Conservation (phyloP, 2,113 vertebrate species). For the Mastomys natalensis region DNA sequence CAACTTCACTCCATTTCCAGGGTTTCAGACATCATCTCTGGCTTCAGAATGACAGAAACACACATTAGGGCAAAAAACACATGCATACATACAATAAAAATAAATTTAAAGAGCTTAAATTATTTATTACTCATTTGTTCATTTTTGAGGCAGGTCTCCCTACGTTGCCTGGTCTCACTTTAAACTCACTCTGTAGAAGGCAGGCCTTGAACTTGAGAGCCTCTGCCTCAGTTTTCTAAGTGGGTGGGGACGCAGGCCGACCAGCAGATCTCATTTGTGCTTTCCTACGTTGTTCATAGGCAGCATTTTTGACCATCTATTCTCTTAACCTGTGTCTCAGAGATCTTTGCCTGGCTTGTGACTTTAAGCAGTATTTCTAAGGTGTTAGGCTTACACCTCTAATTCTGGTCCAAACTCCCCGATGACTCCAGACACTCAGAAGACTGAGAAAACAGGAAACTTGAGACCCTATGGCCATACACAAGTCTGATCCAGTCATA, state of each 20-base stretch:
- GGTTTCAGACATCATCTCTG: not conserved
- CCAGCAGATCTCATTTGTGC: not conserved
- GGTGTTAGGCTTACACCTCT: too few species aligned
- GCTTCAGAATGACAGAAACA: not conserved
- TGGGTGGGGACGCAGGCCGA: not conserved
- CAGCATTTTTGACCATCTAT: accelerated
- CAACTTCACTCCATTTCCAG: not conserved
- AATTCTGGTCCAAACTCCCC: not conserved
- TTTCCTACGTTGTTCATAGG: not conserved
- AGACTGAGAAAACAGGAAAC: too few species aligned
- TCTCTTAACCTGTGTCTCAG: not conserved
- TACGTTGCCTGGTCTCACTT: not conserved
- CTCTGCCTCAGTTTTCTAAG: not conserved
- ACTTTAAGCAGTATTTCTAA: not conserved
- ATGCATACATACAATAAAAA: not conserved
- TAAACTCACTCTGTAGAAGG: not conserved
- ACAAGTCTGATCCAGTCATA: not conserved
- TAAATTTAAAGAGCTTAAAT: not conserved
- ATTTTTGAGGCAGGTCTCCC: not conserved
- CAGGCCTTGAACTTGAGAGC: not conserved
- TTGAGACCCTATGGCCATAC: accelerated
- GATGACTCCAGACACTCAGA: not conserved
- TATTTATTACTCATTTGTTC: not conserved
- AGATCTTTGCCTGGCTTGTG: not conserved
- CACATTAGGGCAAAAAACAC: not conserved